Evolutionary conservation across 2,888 invertebrate species (phyloP), one percentile per base, ranked within the genome.

Genomic region (Lithophane leautieri): DNA sequence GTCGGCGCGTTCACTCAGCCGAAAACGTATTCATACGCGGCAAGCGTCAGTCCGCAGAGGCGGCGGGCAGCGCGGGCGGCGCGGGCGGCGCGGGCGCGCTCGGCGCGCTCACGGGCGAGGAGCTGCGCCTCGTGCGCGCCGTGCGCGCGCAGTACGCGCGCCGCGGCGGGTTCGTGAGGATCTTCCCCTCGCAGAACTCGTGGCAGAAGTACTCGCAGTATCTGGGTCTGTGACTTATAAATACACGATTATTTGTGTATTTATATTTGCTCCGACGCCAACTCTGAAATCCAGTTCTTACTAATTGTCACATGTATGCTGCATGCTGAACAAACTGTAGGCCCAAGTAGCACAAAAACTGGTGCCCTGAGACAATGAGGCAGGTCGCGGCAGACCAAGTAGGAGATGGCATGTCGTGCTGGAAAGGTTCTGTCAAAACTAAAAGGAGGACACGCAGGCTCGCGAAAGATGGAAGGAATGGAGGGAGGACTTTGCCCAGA

Each of bases 111-210:
- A 98, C 97, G 14, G 96, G 97, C 19, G 99, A 99, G 91, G 99
- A 99, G 93, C 97, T 97, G 86, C 97, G 98, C 72, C 97, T 99
- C 66, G 97, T 99, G 80, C 97, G 98, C 7, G 97, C 97, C 58
- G 97, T 98, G 44, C 97, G 97, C 82, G 97, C 98, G 66, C 99
- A 99, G 94, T 98, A 98, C 93, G 97, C 97, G 40, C 96, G 99
- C 2, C 96, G 98, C 44, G 99, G 99, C 4, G 99, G 99, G 50
- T 99, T 98, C 95, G 98, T 99, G 16, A 95, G 99, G 67, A 98
- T 99, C 88, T 99, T 99, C 94, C 99, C 99, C 34, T 98, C 98
- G 40, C 97, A 98, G 81, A 98, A 99, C 93, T 98, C 98, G 34
- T 99, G 99, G 98, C 97, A 97, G 91, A 97, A 98, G 91, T 98